Percentiles rank a stretch among this genome's conserved stretches.
phyloP scores from a whole-genome alignment of 2,888 invertebrate genomes.

The Notodromas monacha region DNA sequence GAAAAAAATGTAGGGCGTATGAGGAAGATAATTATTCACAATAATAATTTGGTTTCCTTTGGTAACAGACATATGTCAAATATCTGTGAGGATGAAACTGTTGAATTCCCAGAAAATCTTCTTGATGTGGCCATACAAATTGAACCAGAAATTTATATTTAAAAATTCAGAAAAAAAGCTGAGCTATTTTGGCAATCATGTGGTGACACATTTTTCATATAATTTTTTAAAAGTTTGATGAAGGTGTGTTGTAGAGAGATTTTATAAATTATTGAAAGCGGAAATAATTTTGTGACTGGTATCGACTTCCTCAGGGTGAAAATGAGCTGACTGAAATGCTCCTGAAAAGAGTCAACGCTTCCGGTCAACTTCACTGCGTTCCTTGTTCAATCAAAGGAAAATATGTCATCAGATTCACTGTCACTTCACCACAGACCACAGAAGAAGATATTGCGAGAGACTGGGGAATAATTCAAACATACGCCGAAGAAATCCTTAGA shows the following conservation, averaged over 20 bases:
- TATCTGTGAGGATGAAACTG: too few relatives aligned
- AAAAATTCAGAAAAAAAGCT: too few relatives aligned
- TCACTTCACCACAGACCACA: constrained; percentile 50
- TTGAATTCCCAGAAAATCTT: too few relatives aligned
- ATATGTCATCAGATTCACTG: constrained; percentile 46
- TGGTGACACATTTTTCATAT: too few relatives aligned
- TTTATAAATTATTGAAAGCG: constrained; percentile 9
- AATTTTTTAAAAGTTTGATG: too few relatives aligned
- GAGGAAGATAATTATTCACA: too few relatives aligned
- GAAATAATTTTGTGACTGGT: neutral
- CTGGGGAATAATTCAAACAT: constrained; percentile 26
- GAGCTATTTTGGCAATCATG: too few relatives aligned
- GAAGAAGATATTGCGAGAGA: constrained; percentile 29
- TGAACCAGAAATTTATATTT: too few relatives aligned
- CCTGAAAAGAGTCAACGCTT: constrained; percentile 49
- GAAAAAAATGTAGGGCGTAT: too few relatives aligned
- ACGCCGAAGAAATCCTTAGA: constrained; percentile 23
- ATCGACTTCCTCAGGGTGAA: constrained; percentile 26
- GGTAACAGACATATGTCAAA: too few relatives aligned
- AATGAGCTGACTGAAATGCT: constrained; percentile 42
- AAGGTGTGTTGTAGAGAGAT: constrained; percentile 6
- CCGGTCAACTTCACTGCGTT: constrained; percentile 67
- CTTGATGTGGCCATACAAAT: too few relatives aligned
- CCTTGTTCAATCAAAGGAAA: constrained; percentile 59
- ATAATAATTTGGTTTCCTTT: too few relatives aligned